Evolutionary conservation across 2,797 vertebrate species (phyloP).

Genomic region (Danio jaintianensis): DNA sequence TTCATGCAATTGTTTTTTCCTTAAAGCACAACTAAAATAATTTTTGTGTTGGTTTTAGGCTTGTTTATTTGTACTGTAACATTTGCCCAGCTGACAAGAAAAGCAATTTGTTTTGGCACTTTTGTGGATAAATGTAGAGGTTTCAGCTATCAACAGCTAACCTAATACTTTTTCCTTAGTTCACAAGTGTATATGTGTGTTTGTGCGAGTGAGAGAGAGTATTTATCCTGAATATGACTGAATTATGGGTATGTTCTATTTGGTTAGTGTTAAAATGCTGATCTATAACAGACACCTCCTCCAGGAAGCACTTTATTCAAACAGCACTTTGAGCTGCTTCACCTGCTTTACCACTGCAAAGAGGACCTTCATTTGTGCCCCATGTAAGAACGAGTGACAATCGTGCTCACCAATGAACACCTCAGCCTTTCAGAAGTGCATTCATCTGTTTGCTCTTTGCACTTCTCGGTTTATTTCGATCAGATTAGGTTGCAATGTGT

Average conservation of each 20-base stretch:
- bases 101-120: slow-evolving; percentile 49
- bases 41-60: neutral
- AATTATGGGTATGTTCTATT: slow-evolving; percentile 10
- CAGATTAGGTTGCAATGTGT: slow-evolving; percentile 8
- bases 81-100: slow-evolving; percentile 56
- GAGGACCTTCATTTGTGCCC: slow-evolving; percentile 47
- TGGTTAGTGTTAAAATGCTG: slow-evolving; percentile 18
- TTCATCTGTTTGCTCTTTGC: slow-evolving; percentile 9
- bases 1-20: slow-evolving; percentile 23
- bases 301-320: slow-evolving; percentile 77
- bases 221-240: slow-evolving; percentile 22
- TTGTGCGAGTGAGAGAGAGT: neutral
- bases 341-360: slow-evolving; percentile 57
- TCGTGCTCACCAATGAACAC: slow-evolving; percentile 60
- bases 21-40: slow-evolving; percentile 53
- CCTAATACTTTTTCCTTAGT: slow-evolving; percentile 13
- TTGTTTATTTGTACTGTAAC: slow-evolving; percentile 23
- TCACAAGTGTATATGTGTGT: neutral
- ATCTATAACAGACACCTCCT: slow-evolving; percentile 52
- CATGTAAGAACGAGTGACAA: slow-evolving; percentile 71
- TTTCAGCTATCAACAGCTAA: slow-evolving; percentile 13
- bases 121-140: slow-evolving; percentile 18
- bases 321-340: slow-evolving; percentile 74
- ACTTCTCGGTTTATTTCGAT: neutral
- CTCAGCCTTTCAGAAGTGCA: slow-evolving; percentile 25